phyloP scores from a whole-genome alignment of 2,113 vertebrate genomes.

The Phylloscopus trochiloides region DNA sequence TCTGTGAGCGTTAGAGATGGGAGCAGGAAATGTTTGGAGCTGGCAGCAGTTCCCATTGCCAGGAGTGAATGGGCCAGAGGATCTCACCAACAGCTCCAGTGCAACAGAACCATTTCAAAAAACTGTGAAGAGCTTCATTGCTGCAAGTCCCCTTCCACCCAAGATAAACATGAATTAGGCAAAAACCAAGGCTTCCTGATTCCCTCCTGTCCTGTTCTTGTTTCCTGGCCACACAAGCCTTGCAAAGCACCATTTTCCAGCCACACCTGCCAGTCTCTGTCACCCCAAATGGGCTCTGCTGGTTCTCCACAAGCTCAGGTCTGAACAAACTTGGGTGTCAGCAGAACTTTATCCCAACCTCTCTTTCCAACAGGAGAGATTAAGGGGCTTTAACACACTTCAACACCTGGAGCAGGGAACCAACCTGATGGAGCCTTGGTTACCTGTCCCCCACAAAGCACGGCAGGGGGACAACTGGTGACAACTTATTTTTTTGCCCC shows the following conservation, averaged over 20 bases:
- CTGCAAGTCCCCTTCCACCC: background rate
- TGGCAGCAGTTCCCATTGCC: background rate
- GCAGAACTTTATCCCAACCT: background rate
- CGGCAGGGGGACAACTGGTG: background rate
- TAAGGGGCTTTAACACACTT: background rate
- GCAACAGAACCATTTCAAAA: background rate
- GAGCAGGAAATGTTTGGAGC: background rate
- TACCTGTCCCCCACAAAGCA: accelerated
- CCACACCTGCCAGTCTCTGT: background rate
- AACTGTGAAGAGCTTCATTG: background rate
- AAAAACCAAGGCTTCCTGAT: background rate
- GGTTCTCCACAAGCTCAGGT: background rate
- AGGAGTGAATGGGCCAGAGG: background rate
- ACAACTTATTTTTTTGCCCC: background rate
- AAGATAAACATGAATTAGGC: accelerated
- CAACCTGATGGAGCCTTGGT: background rate
- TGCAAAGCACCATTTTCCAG: background rate
- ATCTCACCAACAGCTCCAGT: background rate
- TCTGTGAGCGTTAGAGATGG: accelerated
- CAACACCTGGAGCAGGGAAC: background rate
- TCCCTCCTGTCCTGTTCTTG: background rate
- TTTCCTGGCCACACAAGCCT: background rate
- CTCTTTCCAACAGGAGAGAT: background rate
- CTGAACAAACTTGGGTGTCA: background rate
- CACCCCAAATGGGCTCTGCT: background rate